Base-by-base conservation (phyloP, 2,888 invertebrate genomes). In the Galeopsomyia nigrocyanea region DNA sequence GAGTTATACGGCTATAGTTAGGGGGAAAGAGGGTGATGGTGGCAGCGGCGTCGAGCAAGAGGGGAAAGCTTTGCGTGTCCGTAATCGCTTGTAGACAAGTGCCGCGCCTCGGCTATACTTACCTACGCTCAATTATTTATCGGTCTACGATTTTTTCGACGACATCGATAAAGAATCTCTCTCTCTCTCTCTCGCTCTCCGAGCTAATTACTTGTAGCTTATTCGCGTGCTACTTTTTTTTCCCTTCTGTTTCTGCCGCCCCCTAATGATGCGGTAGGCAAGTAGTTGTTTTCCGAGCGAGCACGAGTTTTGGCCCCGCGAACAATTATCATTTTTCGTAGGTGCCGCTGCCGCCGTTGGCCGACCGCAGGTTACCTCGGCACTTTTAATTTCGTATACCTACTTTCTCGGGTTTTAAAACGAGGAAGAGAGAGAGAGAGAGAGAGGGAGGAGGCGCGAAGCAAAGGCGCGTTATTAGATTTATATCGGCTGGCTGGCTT, bases 311-410 rank as follows among this genome's bases (percentile, higher is more conserved):
- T 46, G 19, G 9, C n/a, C 14, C 39, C 39, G 1, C 17, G 50
- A 53, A 53, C 60, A 65, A 60, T 53, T 47, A 51, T 65, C 22
- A 60, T 55, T 71, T 55, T 47, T 7, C 17, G 51, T 19, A 26
- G 78, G 76, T n/a, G n/a, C n/a, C n/a, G n/a, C n/a, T n/a, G n/a
- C n/a, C n/a, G n/a, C n/a, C 78, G 80, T 78, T 77, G 77, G 7
- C 7, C 39, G 76, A 80, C 81, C 79, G 74, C 80, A 78, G 78
- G 68, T 10, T 77, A 77, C 71, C 79, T 78, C 74, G 21, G 66
- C 76, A 79, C 79, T 80, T 80, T 81, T 81, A 80, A 82, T 82
- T 81, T 79, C 77, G 78, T 74, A 73, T 74, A 66, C 61, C 51
- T 73, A 26, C 26, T 26, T 26, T 2, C 26, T 26, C 26, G 26